Conservation (phyloP, 2,113 vertebrate genomes). For the Laterallus jamaicensis region DNA sequence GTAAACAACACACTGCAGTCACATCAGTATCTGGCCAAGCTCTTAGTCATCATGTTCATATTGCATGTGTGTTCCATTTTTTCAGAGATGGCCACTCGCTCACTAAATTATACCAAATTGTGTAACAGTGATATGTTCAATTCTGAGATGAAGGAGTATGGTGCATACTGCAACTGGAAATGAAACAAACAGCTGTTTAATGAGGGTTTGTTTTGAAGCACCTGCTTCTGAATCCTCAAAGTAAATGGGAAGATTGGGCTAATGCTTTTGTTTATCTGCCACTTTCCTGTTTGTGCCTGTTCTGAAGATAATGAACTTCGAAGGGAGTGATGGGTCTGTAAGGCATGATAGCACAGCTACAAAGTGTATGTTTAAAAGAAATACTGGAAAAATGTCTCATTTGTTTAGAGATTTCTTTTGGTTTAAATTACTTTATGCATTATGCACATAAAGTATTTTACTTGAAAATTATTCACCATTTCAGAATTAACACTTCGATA, state of each 20-base stretch:
- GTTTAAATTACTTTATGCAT: background rate
- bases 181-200: slow-evolving; percentile 31
- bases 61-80: background rate
- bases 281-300: background rate
- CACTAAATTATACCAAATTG: background rate
- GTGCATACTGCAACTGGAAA: background rate
- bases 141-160: background rate
- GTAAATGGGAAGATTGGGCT: slow-evolving; percentile 40
- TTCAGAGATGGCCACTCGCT: background rate
- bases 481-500: background rate
- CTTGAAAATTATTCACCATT: background rate
- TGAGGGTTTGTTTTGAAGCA: slow-evolving; percentile 14
- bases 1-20: background rate
- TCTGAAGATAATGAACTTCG: slow-evolving; percentile 35
- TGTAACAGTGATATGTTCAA: background rate
- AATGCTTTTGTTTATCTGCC: slow-evolving; percentile 50
- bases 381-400: rapidly evolving
- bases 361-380: background rate
- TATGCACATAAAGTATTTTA: background rate
- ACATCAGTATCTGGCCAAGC: background rate
- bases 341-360: background rate
- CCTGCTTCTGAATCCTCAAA: slow-evolving; percentile 28
- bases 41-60: background rate
- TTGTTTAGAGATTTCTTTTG: background rate
- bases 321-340: background rate